Conservation (phyloP, 2,797 vertebrate genomes). For the Fistularia commersonii region DNA sequence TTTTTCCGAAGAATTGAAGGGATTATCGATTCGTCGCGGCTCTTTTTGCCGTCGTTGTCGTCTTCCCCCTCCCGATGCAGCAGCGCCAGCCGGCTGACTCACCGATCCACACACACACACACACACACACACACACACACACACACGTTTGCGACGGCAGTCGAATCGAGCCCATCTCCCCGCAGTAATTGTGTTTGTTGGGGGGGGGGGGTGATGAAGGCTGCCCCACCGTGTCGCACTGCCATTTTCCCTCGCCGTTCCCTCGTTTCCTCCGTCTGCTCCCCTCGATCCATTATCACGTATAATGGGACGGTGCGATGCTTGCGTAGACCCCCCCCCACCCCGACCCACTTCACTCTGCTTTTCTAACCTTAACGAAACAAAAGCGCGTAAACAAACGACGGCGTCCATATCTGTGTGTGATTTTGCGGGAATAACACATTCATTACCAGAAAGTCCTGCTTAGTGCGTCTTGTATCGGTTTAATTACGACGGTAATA, state of each 20-base stretch:
- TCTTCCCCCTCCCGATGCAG: slow-evolving; percentile 39
- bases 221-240: slow-evolving; percentile 24
- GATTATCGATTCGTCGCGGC: slow-evolving; percentile 69
- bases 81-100: slow-evolving; percentile 33
- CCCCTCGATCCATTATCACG: slow-evolving; percentile 18
- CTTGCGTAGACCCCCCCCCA: too few species aligned
- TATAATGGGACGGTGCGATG: slow-evolving; percentile 19
- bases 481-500: too few species aligned
- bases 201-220: slow-evolving; percentile 1
- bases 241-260: slow-evolving; percentile 12
- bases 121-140: not conserved
- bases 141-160: not conserved
- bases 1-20: slow-evolving; percentile 53
- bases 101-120: slow-evolving; percentile 8
- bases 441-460: too few species aligned
- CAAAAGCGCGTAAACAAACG: slow-evolving; percentile 13
- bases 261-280: slow-evolving; percentile 27
- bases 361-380: slow-evolving; percentile 18
- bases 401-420: not conserved
- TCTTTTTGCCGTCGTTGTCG: slow-evolving; percentile 54
- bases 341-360: slow-evolving; percentile 9
- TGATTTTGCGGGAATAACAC: too few species aligned
- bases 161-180: slow-evolving; percentile 27
- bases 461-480: too few species aligned
- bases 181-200: slow-evolving; percentile 43